Conservation (phyloP, 2,797 vertebrate genomes). For the Chaetophractus vellerosus region DNA sequence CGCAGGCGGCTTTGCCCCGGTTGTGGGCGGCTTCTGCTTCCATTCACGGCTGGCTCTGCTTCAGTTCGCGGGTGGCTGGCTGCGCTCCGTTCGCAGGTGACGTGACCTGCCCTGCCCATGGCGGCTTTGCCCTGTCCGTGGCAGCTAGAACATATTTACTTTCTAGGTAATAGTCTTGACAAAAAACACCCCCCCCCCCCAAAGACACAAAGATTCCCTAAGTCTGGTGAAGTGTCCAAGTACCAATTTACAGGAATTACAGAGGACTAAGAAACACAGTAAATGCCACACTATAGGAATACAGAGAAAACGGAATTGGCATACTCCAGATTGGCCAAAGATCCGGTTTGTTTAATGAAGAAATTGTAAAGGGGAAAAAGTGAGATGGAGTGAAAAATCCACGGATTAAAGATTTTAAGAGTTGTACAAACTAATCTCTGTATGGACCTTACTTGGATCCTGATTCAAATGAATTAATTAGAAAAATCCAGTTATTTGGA, state of each 20-base stretch:
- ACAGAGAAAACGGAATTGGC: background rate
- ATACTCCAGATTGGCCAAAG: background rate
- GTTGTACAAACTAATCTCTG: background rate
- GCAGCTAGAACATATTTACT: no score
- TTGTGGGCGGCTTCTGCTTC: no score
- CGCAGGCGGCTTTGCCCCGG: no score
- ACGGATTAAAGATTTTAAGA: background rate
- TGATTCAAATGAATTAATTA: constrained; percentile 25
- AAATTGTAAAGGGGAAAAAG: background rate
- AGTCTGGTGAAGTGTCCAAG: background rate
- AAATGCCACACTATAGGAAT: background rate
- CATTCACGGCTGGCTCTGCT: no score
- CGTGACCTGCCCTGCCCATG: no score
- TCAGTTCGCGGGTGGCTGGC: no score
- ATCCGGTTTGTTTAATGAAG: background rate
- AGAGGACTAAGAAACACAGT: background rate
- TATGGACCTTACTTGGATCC: background rate
- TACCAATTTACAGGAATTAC: background rate
- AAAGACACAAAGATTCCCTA: background rate
- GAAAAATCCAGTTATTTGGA: background rate
- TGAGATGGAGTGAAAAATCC: background rate
- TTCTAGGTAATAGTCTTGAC: background rate
- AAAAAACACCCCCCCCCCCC: background rate
- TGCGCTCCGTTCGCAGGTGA: no score
- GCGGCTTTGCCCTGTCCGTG: no score